Base-by-base conservation (phyloP, 1,140 invertebrate genomes). In the Calliphora vicina region DNA sequence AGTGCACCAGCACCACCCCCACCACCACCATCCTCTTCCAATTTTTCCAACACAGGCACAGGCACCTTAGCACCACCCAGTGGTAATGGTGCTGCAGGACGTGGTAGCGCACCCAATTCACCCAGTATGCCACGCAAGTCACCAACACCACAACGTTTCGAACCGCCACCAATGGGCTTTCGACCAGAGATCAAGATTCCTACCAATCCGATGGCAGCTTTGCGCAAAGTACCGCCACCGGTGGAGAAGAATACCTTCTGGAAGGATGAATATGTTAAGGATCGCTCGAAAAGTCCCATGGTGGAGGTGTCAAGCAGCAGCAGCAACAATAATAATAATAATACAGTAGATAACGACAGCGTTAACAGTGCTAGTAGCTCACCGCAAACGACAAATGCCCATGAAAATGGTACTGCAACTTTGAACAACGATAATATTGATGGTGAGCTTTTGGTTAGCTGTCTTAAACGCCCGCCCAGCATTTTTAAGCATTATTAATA, bases 141-240 rank as follows among this genome's bases (percentile, higher is more conserved):
- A 87, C 91, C 91, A 86, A 87, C 89, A 50, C 84, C 91, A 88
- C 87, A 91, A 89, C 86, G 86, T 84, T 86, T 90, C 84, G 85
- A 91, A 86, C 91, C 84, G 71, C 88, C 84, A 85, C 91, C 88
- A 85, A 87, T 88, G 86, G 92, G 86, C 67, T 92, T 85, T 84
- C 90, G 94, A 80, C 94, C 94, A 26, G 94, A 94, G 89, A 94
- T 94, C 85, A 94, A 94, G 13, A 94, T 94, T 43, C 94, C 94
- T 10, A 91, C 94, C 74, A 94, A 94, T 88, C 94, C 94, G 3
- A 94, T 94, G 87, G 92, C 91, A 0, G 85, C 91, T 82, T 87
- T 92, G 82, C 88, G 90, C 72, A 92, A 92, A 86, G 92, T 92
- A 23, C 89, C 90, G 73, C 91, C 91, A 35, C 92, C 91, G 0